A percentile compares a stretch with the other conserved stretches of the same genome.
Evolutionary conservation across 2,797 vertebrate species (phyloP).

Genomic region (Myripristis jacobus): DNA sequence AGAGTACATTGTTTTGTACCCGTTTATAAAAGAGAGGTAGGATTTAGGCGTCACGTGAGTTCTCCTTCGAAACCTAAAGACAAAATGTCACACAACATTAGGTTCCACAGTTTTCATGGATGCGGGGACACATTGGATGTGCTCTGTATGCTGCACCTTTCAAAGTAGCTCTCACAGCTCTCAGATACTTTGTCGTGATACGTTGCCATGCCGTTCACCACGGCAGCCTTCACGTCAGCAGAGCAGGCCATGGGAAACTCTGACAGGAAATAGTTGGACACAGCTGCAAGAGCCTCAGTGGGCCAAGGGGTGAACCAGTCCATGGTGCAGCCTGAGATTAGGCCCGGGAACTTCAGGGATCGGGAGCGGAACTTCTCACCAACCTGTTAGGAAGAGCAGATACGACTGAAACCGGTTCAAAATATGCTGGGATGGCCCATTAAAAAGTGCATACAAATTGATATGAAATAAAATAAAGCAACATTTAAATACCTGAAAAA

Average conservation of each 20-base stretch:
- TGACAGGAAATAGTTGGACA: slow-evolving; percentile 89
- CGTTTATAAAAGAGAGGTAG: slow-evolving; percentile 91
- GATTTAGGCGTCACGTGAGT: slow-evolving; percentile 92
- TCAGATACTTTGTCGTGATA: slow-evolving; percentile 90
- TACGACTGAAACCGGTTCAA: not conserved
- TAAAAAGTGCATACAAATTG: too few relatives aligned
- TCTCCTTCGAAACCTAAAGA: slow-evolving; percentile 85
- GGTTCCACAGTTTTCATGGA: slow-evolving; percentile 32
- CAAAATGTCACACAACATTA: slow-evolving; percentile 79
- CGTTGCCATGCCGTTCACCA: slow-evolving; percentile 89
- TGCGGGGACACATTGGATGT: not conserved
- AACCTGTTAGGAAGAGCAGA: slow-evolving; percentile 62
- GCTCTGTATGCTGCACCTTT: slow-evolving; percentile 76
- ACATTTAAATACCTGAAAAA: too few relatives aligned
- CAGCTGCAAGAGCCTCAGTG: slow-evolving; percentile 88
- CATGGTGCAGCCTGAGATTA: slow-evolving; percentile 92
- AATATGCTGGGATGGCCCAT: not conserved
- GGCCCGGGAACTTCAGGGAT: slow-evolving; percentile 90
- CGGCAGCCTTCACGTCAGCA: slow-evolving; percentile 81
- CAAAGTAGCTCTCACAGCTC: slow-evolving; percentile 89
- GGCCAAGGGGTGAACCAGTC: slow-evolving; percentile 94
- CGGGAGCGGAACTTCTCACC: slow-evolving; percentile 90
- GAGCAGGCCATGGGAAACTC: slow-evolving; percentile 87
- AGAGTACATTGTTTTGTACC: slow-evolving; percentile 87
- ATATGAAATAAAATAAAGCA: too few relatives aligned